phyloP scores from a whole-genome alignment of 2,888 invertebrate genomes.

The Caenorhabditis wallacei region DNA sequence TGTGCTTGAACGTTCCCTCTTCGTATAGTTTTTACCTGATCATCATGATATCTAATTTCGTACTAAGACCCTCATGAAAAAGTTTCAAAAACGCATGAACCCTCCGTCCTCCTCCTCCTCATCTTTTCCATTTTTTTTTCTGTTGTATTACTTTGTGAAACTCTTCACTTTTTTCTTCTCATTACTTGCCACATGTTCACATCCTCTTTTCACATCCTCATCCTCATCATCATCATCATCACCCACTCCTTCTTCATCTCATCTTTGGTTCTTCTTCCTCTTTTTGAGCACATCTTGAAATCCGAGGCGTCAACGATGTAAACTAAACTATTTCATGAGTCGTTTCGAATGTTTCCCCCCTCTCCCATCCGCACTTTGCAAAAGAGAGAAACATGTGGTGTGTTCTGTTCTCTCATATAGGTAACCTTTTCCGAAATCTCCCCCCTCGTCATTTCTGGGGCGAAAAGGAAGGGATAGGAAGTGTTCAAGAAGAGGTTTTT shows the following conservation, averaged over 20 bases:
- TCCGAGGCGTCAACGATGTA: conserved; percentile 52
- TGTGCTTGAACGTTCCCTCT: too few relatives aligned
- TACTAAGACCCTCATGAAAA: background rate
- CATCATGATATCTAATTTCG: background rate
- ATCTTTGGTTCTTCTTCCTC: conserved; percentile 40
- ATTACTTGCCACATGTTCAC: conserved; percentile 46
- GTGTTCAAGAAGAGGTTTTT: conserved; percentile 7
- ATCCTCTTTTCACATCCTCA: conserved; percentile 28
- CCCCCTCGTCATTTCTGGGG: background rate
- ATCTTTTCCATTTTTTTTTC: background rate
- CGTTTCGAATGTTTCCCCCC: conserved; percentile 35
- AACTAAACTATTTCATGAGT: conserved; percentile 44
- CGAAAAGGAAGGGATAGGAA: conserved; percentile 21
- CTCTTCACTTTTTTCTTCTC: conserved; percentile 38
- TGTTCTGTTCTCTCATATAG: conserved; percentile 32
- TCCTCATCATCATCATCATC: conserved; percentile 43
- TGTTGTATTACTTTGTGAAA: conserved; percentile 51
- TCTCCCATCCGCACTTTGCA: background rate
- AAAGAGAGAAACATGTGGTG: conserved; percentile 42
- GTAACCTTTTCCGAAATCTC: conserved; percentile 1
- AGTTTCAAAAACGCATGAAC: background rate
- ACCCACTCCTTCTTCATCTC: conserved; percentile 37
- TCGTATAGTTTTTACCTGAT: background rate
- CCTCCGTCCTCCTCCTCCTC: background rate
- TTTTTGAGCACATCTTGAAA: conserved; percentile 40